Evolutionary conservation across 2,888 invertebrate genomes (phyloP).

Genomic region (Tenthredo livida): DNA sequence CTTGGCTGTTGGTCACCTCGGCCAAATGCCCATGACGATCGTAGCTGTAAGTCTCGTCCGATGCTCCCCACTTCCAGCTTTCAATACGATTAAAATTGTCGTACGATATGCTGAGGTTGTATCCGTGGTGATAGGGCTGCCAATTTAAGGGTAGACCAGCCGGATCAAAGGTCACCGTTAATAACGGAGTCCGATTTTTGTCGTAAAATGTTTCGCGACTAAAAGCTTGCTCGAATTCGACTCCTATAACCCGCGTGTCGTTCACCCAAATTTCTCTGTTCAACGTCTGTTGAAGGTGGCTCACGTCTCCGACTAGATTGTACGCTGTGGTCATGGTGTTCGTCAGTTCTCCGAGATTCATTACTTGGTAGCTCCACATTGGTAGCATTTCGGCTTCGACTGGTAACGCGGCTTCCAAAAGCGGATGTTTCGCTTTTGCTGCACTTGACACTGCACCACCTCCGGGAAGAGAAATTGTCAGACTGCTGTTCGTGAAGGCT

Average conservation of each 20-base stretch:
- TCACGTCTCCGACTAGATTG: constrained; percentile 90
- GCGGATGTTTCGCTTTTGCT: constrained; percentile 89
- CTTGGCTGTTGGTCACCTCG: constrained; percentile 93
- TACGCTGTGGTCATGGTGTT: constrained; percentile 91
- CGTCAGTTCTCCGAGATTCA: constrained; percentile 88
- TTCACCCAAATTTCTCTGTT: constrained; percentile 94
- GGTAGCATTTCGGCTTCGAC: constrained; percentile 95
- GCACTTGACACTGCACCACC: constrained; percentile 88
- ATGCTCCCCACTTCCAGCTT: constrained; percentile 94
- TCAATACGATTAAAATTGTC: constrained; percentile 93
- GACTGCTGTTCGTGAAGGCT: constrained; percentile 89
- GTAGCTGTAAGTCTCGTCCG: constrained; percentile 91
- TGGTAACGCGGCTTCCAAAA: constrained; percentile 90
- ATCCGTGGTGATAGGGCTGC: constrained; percentile 88
- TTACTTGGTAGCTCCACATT: constrained; percentile 92
- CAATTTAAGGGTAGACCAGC: constrained; percentile 94
- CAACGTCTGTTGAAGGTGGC: constrained; percentile 91
- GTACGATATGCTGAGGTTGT: constrained; percentile 92
- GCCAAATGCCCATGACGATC: constrained; percentile 93
- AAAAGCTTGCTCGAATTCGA: constrained; percentile 95
- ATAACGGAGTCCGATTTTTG: constrained; percentile 88
- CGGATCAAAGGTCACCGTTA: constrained; percentile 93
- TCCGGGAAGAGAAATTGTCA: constrained; percentile 87
- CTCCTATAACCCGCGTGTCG: constrained; percentile 91
- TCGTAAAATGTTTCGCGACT: constrained; percentile 95